Evolutionary conservation across 2,888 invertebrate species (phyloP).

Genomic region (Steinernema scapterisci): DNA sequence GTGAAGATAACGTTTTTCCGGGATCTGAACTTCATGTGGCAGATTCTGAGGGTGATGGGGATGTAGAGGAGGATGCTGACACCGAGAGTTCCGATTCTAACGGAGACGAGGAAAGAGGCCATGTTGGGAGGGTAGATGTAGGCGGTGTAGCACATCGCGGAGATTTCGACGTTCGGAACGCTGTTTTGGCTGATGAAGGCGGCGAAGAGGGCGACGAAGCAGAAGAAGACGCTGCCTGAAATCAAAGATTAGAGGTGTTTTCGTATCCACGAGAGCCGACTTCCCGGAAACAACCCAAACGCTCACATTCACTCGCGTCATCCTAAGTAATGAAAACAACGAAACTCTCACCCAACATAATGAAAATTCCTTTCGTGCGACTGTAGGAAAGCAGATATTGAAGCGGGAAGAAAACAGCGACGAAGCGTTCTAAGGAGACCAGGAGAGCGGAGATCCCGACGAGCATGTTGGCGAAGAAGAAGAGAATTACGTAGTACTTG

Average conservation of each 20-base stretch:
- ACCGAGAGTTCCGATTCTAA: background rate
- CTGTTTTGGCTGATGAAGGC: background rate
- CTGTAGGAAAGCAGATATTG: background rate
- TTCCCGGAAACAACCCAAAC: no score
- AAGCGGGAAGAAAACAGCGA: constrained; percentile 5
- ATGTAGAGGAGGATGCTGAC: constrained; percentile 20
- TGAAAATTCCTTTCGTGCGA: background rate
- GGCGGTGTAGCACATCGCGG: constrained; percentile 16
- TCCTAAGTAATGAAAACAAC: no score
- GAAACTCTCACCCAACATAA: constrained; percentile 11
- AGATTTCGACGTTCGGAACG: background rate
- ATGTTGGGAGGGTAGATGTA: background rate
- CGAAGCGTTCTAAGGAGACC: constrained; percentile 24
- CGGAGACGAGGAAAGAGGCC: background rate
- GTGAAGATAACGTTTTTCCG: background rate
- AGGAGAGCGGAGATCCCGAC: background rate
- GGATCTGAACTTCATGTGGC: background rate
- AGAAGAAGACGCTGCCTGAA: constrained; percentile 3
- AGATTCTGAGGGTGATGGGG: background rate
- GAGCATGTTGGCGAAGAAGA: constrained; percentile 11
- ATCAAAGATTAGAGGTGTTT: background rate
- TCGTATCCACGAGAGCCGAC: no score
- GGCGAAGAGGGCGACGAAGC: background rate
- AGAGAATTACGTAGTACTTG: constrained; percentile 20
- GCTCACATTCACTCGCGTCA: no score